A percentile compares a stretch with the other conserved stretches of the same genome.
These are phyloP conservation scores for Megaleporinus macrocephalus DNA, from an alignment of 2,113 vertebrate genomes.

Conservation along the genomic window DNA sequence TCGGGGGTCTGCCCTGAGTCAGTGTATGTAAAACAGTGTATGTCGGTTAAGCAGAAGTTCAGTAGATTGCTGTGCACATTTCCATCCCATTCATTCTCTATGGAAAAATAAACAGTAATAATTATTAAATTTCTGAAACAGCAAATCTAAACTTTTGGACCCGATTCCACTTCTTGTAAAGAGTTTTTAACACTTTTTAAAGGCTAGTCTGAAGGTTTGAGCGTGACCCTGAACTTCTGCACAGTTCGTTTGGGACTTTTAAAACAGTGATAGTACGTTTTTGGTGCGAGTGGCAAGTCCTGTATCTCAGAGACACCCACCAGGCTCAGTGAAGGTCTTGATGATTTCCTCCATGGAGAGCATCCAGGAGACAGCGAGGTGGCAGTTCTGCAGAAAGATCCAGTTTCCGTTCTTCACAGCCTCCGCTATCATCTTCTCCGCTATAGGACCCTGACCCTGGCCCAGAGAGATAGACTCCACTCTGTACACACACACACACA, in stretches of 20 bases:
- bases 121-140: too few relatives aligned
- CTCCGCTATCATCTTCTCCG: slow-evolving; percentile 82
- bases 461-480: slow-evolving; percentile 84
- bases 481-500: slow-evolving; percentile 64
- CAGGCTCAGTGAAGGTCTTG: slow-evolving; percentile 83
- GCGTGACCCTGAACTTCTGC: neutral
- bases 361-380: slow-evolving; percentile 86
- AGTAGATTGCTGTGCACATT: too few relatives aligned
- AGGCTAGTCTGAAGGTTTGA: neutral
- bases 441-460: slow-evolving; percentile 86
- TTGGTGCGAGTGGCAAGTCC: neutral
- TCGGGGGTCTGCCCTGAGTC: too few relatives aligned
- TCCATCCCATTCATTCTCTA: too few relatives aligned
- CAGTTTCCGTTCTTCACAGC: slow-evolving; percentile 80
- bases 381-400: slow-evolving; percentile 87
- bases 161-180: too few relatives aligned
- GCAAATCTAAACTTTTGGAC: too few relatives aligned
- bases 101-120: too few relatives aligned
- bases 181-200: too few relatives aligned
- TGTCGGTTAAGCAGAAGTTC: too few relatives aligned
- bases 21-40: too few relatives aligned
- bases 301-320: slow-evolving; percentile 56
- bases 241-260: too few relatives aligned
- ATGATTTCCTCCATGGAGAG: slow-evolving; percentile 86
- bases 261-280: neutral